Evolutionary conservation across 2,888 invertebrate genomes (phyloP).

Genomic region (Pterostichus madidus): DNA sequence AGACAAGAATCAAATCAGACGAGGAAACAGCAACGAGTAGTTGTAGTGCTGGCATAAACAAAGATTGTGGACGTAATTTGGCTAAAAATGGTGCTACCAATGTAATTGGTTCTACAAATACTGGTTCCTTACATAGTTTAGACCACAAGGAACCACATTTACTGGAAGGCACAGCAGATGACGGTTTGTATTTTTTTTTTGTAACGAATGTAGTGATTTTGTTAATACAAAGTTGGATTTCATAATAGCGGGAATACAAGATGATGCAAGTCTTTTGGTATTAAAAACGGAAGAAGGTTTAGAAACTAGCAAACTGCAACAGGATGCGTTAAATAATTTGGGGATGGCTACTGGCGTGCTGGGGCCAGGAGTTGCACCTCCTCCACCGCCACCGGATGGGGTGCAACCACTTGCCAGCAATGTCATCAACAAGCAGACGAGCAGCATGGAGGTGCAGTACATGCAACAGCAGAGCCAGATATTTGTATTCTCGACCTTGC

Average conservation of each 20-base stretch:
- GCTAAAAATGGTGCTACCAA: conserved; percentile 75
- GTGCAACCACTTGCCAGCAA: conserved; percentile 88
- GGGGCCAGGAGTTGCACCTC: conserved; percentile 71
- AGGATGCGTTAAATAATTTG: conserved; percentile 73
- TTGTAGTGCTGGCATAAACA: conserved; percentile 73
- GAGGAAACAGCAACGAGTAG: conserved; percentile 74
- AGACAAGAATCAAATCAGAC: conserved; percentile 73
- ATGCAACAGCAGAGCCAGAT: conserved; percentile 99
- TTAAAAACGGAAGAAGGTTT: conserved; percentile 76
- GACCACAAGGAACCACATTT: conserved; percentile 63
- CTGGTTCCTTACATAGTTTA: conserved; percentile 75
- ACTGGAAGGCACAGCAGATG: conserved; percentile 56
- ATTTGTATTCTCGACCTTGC: conserved; percentile 96
- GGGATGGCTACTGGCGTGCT: conserved; percentile 69
- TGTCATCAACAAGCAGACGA: conserved; percentile 88
- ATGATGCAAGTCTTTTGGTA: conserved; percentile 71
- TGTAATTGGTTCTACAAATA: conserved; percentile 76
- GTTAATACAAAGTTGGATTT: conserved; percentile 1
- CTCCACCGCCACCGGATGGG: conserved; percentile 80
- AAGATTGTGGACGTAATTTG: conserved; percentile 74
- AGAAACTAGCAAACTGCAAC: conserved; percentile 74
- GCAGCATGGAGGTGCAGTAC: conserved; percentile 91
- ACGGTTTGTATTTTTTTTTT: conserved; percentile 25
- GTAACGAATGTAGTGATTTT: not conserved
- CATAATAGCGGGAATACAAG: conserved; percentile 52